Percentiles rank a stretch among this genome's conserved stretches.
Evolutionary conservation across 2,797 vertebrate genomes (phyloP).

Genomic region (Vireo griseus): DNA sequence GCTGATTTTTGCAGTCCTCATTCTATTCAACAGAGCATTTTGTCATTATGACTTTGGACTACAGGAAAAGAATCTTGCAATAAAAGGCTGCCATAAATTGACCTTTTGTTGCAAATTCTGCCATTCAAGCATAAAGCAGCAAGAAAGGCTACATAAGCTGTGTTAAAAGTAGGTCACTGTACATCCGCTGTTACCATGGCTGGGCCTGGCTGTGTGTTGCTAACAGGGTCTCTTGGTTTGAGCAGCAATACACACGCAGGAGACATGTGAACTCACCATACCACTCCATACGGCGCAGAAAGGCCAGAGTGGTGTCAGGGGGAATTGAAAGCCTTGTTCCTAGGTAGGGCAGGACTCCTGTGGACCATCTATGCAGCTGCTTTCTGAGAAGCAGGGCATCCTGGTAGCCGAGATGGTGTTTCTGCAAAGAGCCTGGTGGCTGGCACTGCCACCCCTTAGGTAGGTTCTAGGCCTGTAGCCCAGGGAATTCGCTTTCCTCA

Average conservation of each 20-base stretch:
- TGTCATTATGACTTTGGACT: constrained; percentile 2
- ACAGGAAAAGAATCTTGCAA: not conserved
- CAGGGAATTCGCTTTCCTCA: not conserved
- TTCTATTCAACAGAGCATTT: not conserved
- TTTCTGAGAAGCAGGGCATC: not conserved
- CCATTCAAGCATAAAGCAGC: constrained; percentile 56
- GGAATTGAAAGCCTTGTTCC: not conserved
- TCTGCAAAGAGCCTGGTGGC: not conserved
- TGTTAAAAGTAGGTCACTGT: constrained; percentile 61
- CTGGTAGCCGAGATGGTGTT: not conserved
- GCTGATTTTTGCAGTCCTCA: constrained; percentile 1
- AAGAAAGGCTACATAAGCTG: constrained; percentile 34
- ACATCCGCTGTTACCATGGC: not conserved
- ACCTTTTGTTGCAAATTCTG: constrained; percentile 57
- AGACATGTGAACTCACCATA: not conserved
- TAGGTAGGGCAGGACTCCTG: not conserved
- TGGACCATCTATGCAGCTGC: not conserved
- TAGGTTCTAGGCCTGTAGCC: not conserved
- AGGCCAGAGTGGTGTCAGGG: not conserved
- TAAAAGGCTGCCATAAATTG: constrained; percentile 55
- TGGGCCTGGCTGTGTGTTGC: not conserved
- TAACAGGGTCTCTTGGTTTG: not conserved
- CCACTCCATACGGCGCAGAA: rapidly evolving
- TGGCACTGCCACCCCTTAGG: not conserved
- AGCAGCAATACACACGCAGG: not conserved